A percentile compares a stretch with the other conserved stretches of the same genome.
phyloP scores from a whole-genome alignment of 2,113 vertebrate species.

The Chauna torquata region DNA sequence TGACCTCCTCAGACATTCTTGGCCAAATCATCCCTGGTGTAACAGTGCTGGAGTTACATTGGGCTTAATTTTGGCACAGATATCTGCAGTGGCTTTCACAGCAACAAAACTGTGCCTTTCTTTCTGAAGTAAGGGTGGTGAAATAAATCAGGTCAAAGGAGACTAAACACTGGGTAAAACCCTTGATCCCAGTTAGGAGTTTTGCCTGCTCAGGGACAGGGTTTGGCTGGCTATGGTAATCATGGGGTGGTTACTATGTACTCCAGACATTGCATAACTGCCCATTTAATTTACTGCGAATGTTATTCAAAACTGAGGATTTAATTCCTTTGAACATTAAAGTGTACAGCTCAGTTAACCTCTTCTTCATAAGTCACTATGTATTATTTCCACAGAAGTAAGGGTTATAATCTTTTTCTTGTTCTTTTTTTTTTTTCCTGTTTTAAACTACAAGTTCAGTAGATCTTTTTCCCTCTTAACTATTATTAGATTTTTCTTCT shows the following conservation, averaged over 20 bases:
- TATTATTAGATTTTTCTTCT: background rate
- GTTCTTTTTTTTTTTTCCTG: background rate
- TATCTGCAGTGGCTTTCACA: background rate
- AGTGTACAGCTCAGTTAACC: conserved; percentile 10
- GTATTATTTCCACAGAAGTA: background rate
- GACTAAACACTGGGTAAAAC: conserved; percentile 2
- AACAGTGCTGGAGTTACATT: background rate
- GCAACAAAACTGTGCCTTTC: background rate
- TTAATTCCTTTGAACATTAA: conserved; percentile 27
- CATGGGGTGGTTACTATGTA: background rate
- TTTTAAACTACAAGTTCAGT: background rate
- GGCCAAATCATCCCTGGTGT: background rate
- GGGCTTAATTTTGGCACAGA: conserved; percentile 15
- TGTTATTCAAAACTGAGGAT: conserved; percentile 7
- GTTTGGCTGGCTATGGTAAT: conserved; percentile 5
- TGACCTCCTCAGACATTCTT: background rate
- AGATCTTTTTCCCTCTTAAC: background rate
- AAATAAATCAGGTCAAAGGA: conserved; percentile 38
- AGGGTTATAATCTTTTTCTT: background rate
- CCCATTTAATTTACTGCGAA: background rate
- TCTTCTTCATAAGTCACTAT: background rate
- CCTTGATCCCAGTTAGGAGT: conserved; percentile 27
- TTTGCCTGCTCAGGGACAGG: background rate
- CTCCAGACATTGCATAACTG: conserved; percentile 46
- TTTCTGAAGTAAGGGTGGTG: background rate